Percentiles rank a stretch among this genome's conserved stretches.
Conservation (phyloP, 2,797 vertebrate species). For the Mus minutoides region DNA sequence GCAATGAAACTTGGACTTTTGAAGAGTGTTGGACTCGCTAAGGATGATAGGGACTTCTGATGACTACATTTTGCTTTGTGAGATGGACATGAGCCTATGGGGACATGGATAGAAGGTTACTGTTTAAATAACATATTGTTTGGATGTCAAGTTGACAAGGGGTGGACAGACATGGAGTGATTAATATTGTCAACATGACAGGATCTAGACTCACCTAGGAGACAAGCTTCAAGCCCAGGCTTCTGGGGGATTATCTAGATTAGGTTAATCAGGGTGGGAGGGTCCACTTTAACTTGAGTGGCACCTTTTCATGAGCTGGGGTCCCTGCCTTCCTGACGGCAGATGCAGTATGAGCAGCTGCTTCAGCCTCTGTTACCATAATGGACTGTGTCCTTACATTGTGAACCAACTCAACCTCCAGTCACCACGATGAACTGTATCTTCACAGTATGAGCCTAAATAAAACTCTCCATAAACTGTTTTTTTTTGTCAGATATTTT, state of each 20-base stretch:
- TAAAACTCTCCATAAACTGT: not conserved
- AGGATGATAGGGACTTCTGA: not conserved
- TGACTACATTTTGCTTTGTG: not conserved
- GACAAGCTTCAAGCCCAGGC: not conserved
- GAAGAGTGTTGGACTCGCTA: not conserved
- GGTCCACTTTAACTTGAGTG: not conserved
- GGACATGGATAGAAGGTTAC: not conserved
- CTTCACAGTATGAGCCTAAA: not conserved
- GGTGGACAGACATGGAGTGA: not conserved
- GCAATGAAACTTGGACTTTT: not conserved
- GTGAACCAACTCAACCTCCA: too few species aligned
- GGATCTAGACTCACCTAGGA: not conserved
- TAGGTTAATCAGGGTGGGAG: not conserved
- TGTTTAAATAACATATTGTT: not conserved
- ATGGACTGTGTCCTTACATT: too few species aligned
- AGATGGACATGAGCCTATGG: not conserved
- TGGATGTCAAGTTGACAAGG: not conserved
- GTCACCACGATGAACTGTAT: not conserved
- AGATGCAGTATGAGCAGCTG: too few species aligned
- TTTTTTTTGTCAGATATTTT: not conserved
- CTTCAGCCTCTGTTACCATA: too few species aligned
- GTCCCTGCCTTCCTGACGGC: not conserved
- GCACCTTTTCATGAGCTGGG: not conserved
- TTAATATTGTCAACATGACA: not conserved
- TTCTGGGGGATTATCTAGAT: not conserved